phyloP scores from a whole-genome alignment of 30 jellyfish, hydroid and myxozoan genomes.

The Nemopilema nomurai region DNA sequence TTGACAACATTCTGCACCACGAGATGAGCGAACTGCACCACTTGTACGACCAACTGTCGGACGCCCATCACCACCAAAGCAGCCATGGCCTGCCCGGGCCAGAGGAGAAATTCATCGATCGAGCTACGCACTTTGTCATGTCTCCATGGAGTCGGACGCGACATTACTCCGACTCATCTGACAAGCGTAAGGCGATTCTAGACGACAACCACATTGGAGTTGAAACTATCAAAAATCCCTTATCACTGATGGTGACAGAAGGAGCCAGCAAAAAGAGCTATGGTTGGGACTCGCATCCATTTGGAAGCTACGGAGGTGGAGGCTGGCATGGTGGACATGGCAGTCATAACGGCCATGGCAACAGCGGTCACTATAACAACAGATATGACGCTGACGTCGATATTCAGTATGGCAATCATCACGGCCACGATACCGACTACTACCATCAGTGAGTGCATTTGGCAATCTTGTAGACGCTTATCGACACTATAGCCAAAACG shows the following conservation, averaged over 20 bases:
- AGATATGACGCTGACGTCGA: neutral
- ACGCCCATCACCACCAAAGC: constrained; percentile 54
- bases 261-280: constrained; percentile 1
- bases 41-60: constrained; percentile 53
- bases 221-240: neutral
- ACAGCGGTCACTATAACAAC: constrained; percentile 9
- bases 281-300: constrained; percentile 48
- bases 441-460: neutral
- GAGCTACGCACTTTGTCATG: constrained; percentile 61
- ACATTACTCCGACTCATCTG: constrained; percentile 38
- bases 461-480: no score
- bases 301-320: constrained; percentile 16
- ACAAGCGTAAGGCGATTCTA: constrained; percentile 23
- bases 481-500: no score
- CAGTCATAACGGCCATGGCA: constrained; percentile 20
- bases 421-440: neutral
- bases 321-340: constrained; percentile 26
- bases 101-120: constrained; percentile 70
- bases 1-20: constrained; percentile 36
- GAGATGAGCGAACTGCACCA: constrained; percentile 53
- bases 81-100: constrained; percentile 72
- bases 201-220: constrained; percentile 18
- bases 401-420: constrained; percentile 20
- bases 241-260: neutral
- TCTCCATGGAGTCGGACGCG: constrained; percentile 61